Evolutionary conservation across 2,888 invertebrate genomes (phyloP), one percentile per base, ranked within the genome.

Genomic region (Campoletis raptor): DNA sequence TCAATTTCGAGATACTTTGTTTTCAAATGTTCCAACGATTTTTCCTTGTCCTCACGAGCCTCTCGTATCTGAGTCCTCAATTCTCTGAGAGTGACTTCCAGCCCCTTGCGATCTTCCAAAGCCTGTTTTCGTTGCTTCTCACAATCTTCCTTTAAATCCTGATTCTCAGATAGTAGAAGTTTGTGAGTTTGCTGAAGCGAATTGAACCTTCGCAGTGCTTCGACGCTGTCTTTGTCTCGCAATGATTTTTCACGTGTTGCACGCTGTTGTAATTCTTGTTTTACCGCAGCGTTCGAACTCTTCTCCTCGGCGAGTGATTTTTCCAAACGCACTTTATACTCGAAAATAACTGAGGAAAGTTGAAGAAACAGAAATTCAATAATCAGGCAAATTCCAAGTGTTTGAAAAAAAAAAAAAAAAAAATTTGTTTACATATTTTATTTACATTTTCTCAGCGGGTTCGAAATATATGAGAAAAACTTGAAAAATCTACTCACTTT

Each of bases 291-390:
- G 61, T 94, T 94, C 8, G 94, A 92, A 45, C 91, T 94, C 78
- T 94, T 94, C 87, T 94, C 94, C 83, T 94, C 94, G 21, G 93
- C 92, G 70, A 94, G 85, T 2, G 93, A 93, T 73, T 94, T 94
- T 73, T 94, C 94, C 81, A 94, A 45, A 0, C 93, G 92, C 6
- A 92, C 90, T 89, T 94, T 94, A 90, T 94, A 94, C 85, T 94
- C 94, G 83, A 93, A 94, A 79, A 94, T 92, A 54, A 94, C 94
- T 94, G 89, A 0, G 10, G n/a, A 70, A 45, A 30, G 15, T 61
- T 12, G 6, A 61, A 30, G 15, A 57, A 8, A 21, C 3, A 2
- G n/a, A 54, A 21, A 57, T 24, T 24, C 4, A 24, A 3, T 24
- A 30, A 61, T 61, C 57, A 12, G 1, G 12, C 5, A 0, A 57